Evolutionary conservation across 2,113 vertebrate species (phyloP).

Genomic region (Chlamydotis undulata): DNA sequence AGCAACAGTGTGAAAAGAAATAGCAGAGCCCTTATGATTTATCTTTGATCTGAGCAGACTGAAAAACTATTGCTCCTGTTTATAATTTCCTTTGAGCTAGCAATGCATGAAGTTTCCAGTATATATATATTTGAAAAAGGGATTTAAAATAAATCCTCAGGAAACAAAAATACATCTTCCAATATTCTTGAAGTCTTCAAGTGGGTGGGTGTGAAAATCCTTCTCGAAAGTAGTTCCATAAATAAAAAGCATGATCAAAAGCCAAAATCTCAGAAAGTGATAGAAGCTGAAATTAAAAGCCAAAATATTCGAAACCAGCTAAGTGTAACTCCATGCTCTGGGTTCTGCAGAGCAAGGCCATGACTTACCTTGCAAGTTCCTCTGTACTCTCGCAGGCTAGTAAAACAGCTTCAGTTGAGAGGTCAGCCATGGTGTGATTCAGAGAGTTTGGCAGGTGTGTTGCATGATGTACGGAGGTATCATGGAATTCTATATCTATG

Average conservation of each 20-base stretch:
- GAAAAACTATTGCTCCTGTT: neutral
- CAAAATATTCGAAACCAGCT: accelerated
- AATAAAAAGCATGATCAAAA: neutral
- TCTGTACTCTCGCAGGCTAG: constrained; percentile 88
- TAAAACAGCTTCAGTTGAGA: constrained; percentile 90
- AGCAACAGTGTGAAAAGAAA: constrained; percentile 5
- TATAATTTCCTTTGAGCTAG: neutral
- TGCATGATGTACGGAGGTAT: constrained; percentile 90
- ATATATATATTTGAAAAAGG: neutral
- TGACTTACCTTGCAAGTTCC: constrained; percentile 86
- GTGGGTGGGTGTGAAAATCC: neutral
- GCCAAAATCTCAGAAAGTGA: neutral
- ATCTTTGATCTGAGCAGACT: neutral
- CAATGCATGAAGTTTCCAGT: neutral
- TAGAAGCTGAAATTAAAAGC: neutral
- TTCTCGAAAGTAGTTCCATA: neutral
- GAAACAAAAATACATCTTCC: neutral
- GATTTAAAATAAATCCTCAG: neutral
- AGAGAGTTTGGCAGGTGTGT: constrained; percentile 92
- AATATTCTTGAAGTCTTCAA: neutral
- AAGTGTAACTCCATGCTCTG: accelerated
- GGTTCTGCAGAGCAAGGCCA: neutral
- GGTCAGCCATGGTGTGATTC: constrained; percentile 87
- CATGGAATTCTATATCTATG: constrained; percentile 95
- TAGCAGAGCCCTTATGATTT: neutral